Percentiles rank a stretch among this genome's conserved stretches.
Conservation (phyloP, 2,888 invertebrate genomes). For the Odontothrips loti region DNA sequence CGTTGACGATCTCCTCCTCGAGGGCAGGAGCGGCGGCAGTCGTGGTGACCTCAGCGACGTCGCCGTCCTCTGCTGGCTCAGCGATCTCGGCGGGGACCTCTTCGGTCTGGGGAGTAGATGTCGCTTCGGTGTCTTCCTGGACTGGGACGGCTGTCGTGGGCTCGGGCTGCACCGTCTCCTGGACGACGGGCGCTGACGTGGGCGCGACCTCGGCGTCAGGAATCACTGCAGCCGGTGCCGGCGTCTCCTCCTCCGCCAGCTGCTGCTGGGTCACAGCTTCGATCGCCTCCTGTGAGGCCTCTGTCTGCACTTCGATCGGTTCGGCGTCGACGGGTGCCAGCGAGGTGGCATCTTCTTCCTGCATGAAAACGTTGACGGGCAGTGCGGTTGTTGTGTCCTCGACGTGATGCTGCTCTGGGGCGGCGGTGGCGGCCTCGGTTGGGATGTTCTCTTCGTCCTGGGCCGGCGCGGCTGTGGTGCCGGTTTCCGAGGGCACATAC, state of each 20-base stretch:
- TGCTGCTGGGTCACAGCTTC: not conserved
- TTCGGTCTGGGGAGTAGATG: not conserved
- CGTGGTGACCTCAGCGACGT: not conserved
- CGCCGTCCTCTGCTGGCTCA: not conserved
- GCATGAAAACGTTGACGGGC: not conserved
- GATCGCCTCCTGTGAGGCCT: not conserved
- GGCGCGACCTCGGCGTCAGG: not conserved
- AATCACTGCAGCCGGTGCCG: not conserved
- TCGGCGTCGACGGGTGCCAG: too few relatives aligned
- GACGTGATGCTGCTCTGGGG: too few relatives aligned
- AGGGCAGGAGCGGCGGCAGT: not conserved
- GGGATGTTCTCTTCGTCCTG: not conserved
- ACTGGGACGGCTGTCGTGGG: not conserved
- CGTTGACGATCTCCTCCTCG: not conserved
- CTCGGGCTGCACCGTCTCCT: not conserved
- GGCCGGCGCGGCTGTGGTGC: not conserved
- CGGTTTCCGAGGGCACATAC: not conserved
- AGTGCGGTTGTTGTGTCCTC: not conserved
- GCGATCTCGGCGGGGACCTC: not conserved
- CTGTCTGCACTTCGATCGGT: too few relatives aligned
- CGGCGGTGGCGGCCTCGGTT: not conserved
- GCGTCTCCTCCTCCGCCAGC: not conserved
- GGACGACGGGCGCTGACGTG: not conserved
- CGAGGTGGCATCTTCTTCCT: too few relatives aligned
- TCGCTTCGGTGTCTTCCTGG: not conserved